Evolutionary conservation across 2,797 vertebrate genomes (phyloP), one percentile per base, ranked within the genome.

Genomic region (Lepus townsendii): DNA sequence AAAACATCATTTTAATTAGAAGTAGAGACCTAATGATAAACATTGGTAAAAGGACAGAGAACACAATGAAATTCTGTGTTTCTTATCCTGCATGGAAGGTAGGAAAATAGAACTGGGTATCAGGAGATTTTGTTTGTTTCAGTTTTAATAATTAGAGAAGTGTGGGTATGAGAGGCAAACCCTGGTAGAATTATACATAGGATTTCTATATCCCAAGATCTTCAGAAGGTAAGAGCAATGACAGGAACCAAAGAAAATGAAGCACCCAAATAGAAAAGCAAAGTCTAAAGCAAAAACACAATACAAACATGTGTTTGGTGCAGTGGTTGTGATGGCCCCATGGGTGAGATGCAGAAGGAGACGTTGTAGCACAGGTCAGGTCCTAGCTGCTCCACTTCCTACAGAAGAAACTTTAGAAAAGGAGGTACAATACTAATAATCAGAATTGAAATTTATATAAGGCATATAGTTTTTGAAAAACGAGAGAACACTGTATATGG

Each of bases 381-480:
- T 17, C 17, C 54, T 14, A 17, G 54, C 54, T 57, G 54, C 54
- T 17, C 54, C 10, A 57, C 54, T 57, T 57, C 54, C 54, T 71
- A 42, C 42, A 60, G 57, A 73, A 42, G 68, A 66, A n/a, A 14
- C 24, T 77, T 24, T 83, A 17, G 54, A 77, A 83, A 91, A 50
- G 14, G 35, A 26, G 17, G 54, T n/a, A 87, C 54, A 86, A 30
- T 76, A 16, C 30, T 83, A 87, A 71, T 50, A 57, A 82, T 90
- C 52, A 82, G 32, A 95, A 78, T 13, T 72, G 19, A 87, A 91
- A 32, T 88, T 83, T 91, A 47, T 71, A 2, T 72, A 76, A 93
- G 30, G 30, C 11, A n/a, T 82, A 65, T 26, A 54, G 7, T 88
- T 95, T 75, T 75, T 82, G 32, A 76, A 78, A 90, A 12, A 84